These are phyloP conservation scores for Eolophus roseicapilla DNA, from an alignment of 2,113 vertebrate genomes.

Conservation along the genomic window DNA sequence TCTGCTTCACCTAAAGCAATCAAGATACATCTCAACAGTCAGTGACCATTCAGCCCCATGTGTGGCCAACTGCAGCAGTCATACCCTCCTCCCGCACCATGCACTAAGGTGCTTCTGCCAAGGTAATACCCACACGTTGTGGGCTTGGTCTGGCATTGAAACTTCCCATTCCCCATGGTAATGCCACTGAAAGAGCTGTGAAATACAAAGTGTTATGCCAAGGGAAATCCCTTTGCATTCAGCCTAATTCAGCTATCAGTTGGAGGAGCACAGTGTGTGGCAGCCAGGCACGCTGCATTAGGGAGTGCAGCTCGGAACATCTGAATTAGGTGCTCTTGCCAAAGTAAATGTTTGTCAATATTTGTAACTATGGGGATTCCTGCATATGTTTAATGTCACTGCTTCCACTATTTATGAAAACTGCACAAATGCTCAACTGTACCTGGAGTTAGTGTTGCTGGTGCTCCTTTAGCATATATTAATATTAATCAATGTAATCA, in stretches of 20 bases:
- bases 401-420: conserved; percentile 35
- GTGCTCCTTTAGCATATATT: conserved; percentile 4
- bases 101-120: background rate
- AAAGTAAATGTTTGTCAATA: conserved; percentile 56
- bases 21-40: background rate
- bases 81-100: rapidly evolving
- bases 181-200: background rate
- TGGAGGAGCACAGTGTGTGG: background rate
- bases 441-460: conserved; percentile 32
- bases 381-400: conserved; percentile 56
- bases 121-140: background rate
- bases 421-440: conserved; percentile 54
- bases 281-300: background rate
- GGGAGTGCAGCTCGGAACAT: background rate
- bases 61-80: background rate
- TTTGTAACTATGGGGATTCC: conserved; percentile 58
- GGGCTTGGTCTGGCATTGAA: background rate
- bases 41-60: background rate
- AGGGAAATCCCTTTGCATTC: background rate
- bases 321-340: conserved; percentile 41
- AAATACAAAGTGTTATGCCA: background rate
- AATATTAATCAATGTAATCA: conserved; percentile 13
- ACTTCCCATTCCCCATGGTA: background rate
- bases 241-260: background rate
- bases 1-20: background rate